Evolutionary conservation across 2,888 invertebrate genomes (phyloP), one percentile per base, ranked within the genome.

Genomic region (Stenotaenia linearis): DNA sequence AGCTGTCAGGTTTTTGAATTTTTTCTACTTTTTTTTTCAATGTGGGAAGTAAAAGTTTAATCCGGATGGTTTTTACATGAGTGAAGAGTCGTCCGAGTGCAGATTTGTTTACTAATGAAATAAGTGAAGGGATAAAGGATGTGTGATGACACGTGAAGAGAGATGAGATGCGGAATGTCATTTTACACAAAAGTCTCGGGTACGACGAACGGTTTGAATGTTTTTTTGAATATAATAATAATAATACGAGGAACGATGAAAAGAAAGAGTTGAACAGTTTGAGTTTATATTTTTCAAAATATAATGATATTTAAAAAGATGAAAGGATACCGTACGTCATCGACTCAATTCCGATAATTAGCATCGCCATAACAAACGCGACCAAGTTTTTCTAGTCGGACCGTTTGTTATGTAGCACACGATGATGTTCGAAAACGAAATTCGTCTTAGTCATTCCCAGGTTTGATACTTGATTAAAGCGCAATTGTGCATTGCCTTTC

Each of bases 41-140:
- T 50, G 15, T 50, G 32, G 32, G 32, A 32, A 28, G 61, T 23
- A 61, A 61, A 61, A 61, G 28, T 69, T 69, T 69, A 69, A 69
- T 69, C 69, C 69, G 25, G 69, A 25, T 69, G 69, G 69, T 28
- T 69, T 69, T 69, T 69, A 69, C 69, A 69, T 69, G 69, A 69
- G 69, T 69, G 69, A 69, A 28, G 69, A 69, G 69, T 69, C 6
- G 69, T 69, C 69, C 69, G 69, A 69, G 69, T 69, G 28, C 25
- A 25, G 69, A 69, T 69, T 69, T 69, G 69, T 69, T 69, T 69
- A 28, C 69, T 69, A 69, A 69, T 69, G 69, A 69, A 69, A 69
- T 69, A 69, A 69, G 69, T 69, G 69, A 69, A 69, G 69, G 69
- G 69, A 69, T 69, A 69, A 69, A 69, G 28, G 28, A 69, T 69